Base-by-base conservation (phyloP, 2,888 invertebrate genomes). In the Zeuzera pyrina region DNA sequence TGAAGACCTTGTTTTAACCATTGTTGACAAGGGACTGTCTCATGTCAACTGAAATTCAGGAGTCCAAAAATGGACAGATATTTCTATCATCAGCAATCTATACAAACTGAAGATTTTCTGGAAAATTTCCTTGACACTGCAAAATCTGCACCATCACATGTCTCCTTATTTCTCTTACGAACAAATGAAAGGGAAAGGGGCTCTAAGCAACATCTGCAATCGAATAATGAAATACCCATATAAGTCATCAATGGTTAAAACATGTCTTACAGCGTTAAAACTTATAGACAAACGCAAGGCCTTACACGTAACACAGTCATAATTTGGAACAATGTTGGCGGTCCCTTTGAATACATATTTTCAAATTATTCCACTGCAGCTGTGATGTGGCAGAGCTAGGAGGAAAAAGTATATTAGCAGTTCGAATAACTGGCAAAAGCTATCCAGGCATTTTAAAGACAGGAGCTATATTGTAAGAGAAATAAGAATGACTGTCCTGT, bases 1-100 rank as follows among this genome's bases (percentile, higher is more conserved):
- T 73, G 83, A 76, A 79, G 83, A 83, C 54, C 83, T 76, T 83
- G 83, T 83, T 83, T 83, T 83, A 83, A 83, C 83, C 83, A 83
- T 83, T 83, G 79, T 79, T 76, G 79, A 81, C 72, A 66, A 70
- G 64, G 68, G 57, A 78, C 69, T 77, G 70, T 77, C 66, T 78
- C 78, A 78, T 79, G 73, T 79, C 79, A 83, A 83, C 83, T 83
- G 83, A 83, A 83, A 83, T 74, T 64, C 65, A 81, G 52, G 62
- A 64, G 77, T 77, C 76, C 77, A 62, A 63, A 72, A 77, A 67
- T 57, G 74, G 79, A 79, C 79, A 58, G 67, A 66, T 50, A 50
- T 43, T 23, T 38, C 69, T n/a, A n/a, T n/a, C n/a, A 69, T 66
- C 65, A 58, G 58, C 46, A 70, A 54, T 19, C 47, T 54, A 51